phyloP scores from a whole-genome alignment of 2,888 invertebrate genomes.

The Physocephala rufipes region DNA sequence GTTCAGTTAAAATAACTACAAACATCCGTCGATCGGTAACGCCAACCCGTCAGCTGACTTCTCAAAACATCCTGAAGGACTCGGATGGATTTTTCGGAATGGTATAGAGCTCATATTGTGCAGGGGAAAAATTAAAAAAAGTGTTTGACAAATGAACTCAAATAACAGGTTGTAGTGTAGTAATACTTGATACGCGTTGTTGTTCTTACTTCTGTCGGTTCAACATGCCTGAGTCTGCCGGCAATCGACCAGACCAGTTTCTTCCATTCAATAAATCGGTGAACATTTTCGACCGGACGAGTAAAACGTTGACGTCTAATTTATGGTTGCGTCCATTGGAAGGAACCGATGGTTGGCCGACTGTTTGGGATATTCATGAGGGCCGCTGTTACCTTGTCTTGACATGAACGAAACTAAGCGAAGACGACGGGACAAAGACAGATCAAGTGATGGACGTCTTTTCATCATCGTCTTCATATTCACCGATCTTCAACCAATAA shows the following conservation, averaged over 20 bases:
- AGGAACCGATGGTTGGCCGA: slow-evolving; percentile 10
- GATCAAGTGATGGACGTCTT: slow-evolving; percentile 33
- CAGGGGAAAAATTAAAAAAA: background rate
- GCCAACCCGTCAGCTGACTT: background rate
- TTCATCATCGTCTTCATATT: slow-evolving; percentile 36
- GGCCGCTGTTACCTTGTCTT: slow-evolving; percentile 22
- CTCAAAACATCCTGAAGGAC: slow-evolving; percentile 14
- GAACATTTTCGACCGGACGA: slow-evolving; percentile 20
- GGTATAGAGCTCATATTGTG: background rate
- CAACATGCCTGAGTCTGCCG: slow-evolving; percentile 14
- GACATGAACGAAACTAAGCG: slow-evolving; percentile 31
- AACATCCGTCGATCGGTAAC: background rate
- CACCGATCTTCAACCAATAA: slow-evolving; percentile 42
- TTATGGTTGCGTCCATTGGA: slow-evolving; percentile 55
- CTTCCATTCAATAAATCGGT: slow-evolving; percentile 39
- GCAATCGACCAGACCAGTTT: slow-evolving; percentile 10
- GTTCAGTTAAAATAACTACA: slow-evolving; percentile 3
- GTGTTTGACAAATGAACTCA: slow-evolving; percentile 67
- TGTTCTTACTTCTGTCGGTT: slow-evolving; percentile 31
- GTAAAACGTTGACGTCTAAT: slow-evolving; percentile 65
- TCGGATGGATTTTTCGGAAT: background rate
- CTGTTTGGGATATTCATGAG: slow-evolving; percentile 31
- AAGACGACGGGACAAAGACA: slow-evolving; percentile 18
- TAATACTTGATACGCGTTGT: slow-evolving; percentile 26
- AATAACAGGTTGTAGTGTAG: slow-evolving; percentile 66